phyloP scores from a whole-genome alignment of 2,113 vertebrate species.

The Platycercus adscitus region DNA sequence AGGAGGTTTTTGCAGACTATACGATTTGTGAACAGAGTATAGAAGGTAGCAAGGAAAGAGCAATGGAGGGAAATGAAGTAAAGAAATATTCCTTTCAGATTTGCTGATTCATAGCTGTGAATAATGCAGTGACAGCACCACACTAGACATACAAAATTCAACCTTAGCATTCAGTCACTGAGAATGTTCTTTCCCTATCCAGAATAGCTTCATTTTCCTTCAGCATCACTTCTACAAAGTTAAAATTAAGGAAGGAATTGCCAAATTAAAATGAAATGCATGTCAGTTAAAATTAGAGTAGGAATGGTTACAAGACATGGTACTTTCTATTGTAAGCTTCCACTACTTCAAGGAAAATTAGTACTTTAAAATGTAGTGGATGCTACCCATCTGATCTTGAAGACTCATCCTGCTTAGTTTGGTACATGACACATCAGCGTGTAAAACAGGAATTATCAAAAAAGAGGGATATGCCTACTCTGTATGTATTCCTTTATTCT shows the following conservation, averaged over 20 bases:
- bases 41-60: constrained; percentile 42
- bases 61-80: constrained; percentile 58
- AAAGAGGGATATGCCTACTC: neutral
- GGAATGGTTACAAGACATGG: neutral
- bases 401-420: neutral
- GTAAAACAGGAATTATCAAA: neutral
- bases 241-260: neutral
- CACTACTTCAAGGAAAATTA: neutral
- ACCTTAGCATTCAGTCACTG: neutral
- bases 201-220: constrained; percentile 38
- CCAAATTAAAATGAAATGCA: neutral
- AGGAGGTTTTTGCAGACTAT: constrained; percentile 60
- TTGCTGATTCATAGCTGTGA: constrained; percentile 72
- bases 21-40: constrained; percentile 32
- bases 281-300: neutral
- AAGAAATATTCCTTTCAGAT: constrained; percentile 69
- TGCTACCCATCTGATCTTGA: neutral
- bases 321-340: neutral
- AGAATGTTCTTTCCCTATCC: constrained; percentile 35
- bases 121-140: constrained; percentile 44
- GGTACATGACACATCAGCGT: accelerated
- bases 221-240: neutral
- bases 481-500: neutral
- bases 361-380: neutral
- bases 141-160: constrained; percentile 45